Base-by-base conservation (phyloP, 2,888 invertebrate genomes). In the Acanthosepion esculentum region DNA sequence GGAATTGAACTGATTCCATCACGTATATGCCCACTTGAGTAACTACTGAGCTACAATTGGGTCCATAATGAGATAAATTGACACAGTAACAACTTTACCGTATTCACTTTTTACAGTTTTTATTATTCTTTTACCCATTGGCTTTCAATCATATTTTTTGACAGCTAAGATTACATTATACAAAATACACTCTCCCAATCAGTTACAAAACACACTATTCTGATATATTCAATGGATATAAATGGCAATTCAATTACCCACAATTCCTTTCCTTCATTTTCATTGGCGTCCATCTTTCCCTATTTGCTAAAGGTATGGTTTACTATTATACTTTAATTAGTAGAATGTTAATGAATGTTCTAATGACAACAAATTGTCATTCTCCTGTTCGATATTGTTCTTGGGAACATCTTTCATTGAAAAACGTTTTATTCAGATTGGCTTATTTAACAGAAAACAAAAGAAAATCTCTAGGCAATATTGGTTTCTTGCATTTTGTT, bases 131-230 rank as follows among this genome's bases (percentile, higher is more conserved):
- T 4, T n/a, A 18, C 10, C n/a, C 78, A 78, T n/a, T 12, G 78
- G n/a, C 78, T 78, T 78, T 78, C 78, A 78, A 78, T 78, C 78
- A 78, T 78, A n/a, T n/a, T 78, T 78, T n/a, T 78, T n/a, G 78
- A 78, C 78, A 78, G n/a, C 18, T 15, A 12, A 78, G 78, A 78
- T 78, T n/a, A 33, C 78, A 78, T 78, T 78, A 78, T 78, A n/a
- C 78, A 33, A 78, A 33, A n/a, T 33, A 78, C 78, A 10, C n/a
- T 23, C 26, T 78, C 78, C 33, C 78, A 78, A 78, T 78, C 78
- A 78, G 33, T 78, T 33, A 78, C 15, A 78, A 78, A 78, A 18
- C n/a, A 15, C n/a, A 33, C 78, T 15, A 78, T 18, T 78, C n/a
- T 78, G 78, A 78, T 78, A 78, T 33, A 33, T n/a, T 78, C 78